phyloP scores from a whole-genome alignment of 1,140 invertebrate genomes.

The Anoplophora glabripennis region DNA sequence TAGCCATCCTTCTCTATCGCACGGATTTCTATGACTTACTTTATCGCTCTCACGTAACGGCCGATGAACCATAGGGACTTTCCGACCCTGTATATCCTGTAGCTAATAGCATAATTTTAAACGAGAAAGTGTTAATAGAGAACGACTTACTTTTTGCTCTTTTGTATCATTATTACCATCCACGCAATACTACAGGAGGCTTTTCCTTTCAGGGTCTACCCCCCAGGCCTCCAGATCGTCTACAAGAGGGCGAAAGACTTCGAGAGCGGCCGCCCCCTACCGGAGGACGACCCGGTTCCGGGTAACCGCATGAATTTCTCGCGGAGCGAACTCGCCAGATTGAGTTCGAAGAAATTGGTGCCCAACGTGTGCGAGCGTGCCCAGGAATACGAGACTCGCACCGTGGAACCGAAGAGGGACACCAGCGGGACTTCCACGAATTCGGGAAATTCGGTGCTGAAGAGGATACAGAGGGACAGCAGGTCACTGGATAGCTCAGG shows the following conservation, averaged over 20 bases:
- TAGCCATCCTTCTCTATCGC: too few relatives aligned
- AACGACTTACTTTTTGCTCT: too few relatives aligned
- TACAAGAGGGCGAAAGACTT: constrained; percentile 71
- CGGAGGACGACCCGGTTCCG: constrained; percentile 55
- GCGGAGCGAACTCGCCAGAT: constrained; percentile 68
- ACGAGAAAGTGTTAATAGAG: too few relatives aligned
- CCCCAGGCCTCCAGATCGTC: constrained; percentile 62
- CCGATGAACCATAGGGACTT: too few relatives aligned
- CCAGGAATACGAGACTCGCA: constrained; percentile 69
- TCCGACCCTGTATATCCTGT: too few relatives aligned
- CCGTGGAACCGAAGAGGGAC: constrained; percentile 41
- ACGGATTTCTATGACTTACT: too few relatives aligned
- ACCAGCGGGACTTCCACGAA: constrained; percentile 28
- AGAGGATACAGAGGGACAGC: constrained; percentile 46
- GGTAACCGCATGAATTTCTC: constrained; percentile 66
- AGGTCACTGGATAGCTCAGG: constrained; percentile 51
- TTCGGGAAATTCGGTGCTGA: constrained; percentile 22
- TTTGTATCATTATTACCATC: neutral
- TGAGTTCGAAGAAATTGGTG: constrained; percentile 66
- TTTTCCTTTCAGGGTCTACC: constrained; percentile 50
- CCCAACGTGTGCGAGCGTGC: constrained; percentile 72
- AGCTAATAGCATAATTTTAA: too few relatives aligned
- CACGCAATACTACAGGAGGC: neutral
- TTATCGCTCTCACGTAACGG: too few relatives aligned
- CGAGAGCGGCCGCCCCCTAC: constrained; percentile 58